phyloP scores from a whole-genome alignment of 2,113 vertebrate genomes.

The Antennarius striatus region DNA sequence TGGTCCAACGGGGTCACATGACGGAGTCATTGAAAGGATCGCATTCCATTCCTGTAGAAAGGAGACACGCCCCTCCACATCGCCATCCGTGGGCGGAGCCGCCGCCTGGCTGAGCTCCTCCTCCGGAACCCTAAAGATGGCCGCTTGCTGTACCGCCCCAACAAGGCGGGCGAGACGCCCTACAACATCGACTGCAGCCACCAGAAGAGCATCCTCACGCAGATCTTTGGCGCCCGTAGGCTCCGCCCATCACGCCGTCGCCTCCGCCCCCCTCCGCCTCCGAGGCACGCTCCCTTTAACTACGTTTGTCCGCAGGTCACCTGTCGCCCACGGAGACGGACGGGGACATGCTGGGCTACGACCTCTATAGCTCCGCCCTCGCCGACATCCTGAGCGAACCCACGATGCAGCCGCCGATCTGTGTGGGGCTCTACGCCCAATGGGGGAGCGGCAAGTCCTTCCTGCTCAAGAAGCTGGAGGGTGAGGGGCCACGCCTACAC shows the following conservation, averaged over 20 bases:
- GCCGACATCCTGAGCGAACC: constrained; percentile 97
- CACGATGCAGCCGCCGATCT: constrained; percentile 98
- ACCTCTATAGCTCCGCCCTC: constrained; percentile 94
- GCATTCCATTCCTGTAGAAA: constrained; percentile 78
- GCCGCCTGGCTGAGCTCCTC: constrained; percentile 93
- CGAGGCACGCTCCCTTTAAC: not conserved
- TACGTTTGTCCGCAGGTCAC: constrained; percentile 81
- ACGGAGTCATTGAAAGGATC: not conserved
- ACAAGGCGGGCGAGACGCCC: constrained; percentile 95
- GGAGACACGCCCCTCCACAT: constrained; percentile 97
- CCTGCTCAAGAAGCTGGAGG: constrained; percentile 98
- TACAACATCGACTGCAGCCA: constrained; percentile 99
- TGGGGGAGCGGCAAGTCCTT: constrained; percentile 99
- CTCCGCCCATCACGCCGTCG: not conserved
- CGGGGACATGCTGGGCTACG: constrained; percentile 96
- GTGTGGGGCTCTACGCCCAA: constrained; percentile 96
- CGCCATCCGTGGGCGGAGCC: constrained; percentile 93
- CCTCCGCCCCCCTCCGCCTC: not conserved
- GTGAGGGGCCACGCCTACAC: constrained; percentile 65
- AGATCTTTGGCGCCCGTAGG: constrained; percentile 98
- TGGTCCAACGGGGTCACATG: no score
- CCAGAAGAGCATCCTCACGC: constrained; percentile 98
- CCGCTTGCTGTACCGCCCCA: constrained; percentile 93
- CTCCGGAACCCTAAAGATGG: constrained; percentile 97
- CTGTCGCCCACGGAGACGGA: constrained; percentile 95